A percentile compares a stretch with the other conserved stretches of the same genome.
phyloP scores from a whole-genome alignment of 2,888 invertebrate genomes.

The Mactromeris polynyma region DNA sequence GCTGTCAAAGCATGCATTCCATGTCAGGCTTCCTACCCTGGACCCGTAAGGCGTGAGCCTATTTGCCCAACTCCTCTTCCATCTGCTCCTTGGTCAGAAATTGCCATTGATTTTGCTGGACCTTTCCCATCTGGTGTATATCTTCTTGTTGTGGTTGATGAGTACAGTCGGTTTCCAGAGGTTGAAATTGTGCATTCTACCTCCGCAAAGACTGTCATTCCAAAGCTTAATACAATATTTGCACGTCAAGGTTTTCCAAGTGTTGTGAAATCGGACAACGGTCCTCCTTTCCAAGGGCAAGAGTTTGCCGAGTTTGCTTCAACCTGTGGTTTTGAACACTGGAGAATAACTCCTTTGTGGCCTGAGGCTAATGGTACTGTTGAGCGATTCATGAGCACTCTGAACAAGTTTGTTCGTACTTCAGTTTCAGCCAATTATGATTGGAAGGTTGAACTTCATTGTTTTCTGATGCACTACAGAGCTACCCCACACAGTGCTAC shows the following conservation, averaged over 20 bases:
- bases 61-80: constrained; percentile 42
- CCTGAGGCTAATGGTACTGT: no score
- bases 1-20: constrained; percentile 60
- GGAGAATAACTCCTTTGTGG: constrained; percentile 65
- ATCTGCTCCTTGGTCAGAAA: constrained; percentile 48
- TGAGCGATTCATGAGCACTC: no score
- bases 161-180: constrained; percentile 53
- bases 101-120: constrained; percentile 47
- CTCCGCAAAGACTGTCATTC: constrained; percentile 53
- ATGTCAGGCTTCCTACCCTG: constrained; percentile 56
- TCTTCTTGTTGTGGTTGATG: constrained; percentile 45
- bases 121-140: constrained; percentile 46
- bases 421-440: constrained; percentile 36
- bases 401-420: no score
- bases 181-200: no score
- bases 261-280: constrained; percentile 61
- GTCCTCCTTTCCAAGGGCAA: no score
- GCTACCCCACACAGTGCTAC: no score
- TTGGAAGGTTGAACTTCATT: constrained; percentile 39
- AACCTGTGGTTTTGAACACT: constrained; percentile 65
- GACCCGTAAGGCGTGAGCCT: constrained; percentile 44
- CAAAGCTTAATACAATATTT: constrained; percentile 42
- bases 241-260: constrained; percentile 47
- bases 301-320: constrained; percentile 66
- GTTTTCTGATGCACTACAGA: constrained; percentile 49